These are phyloP conservation scores for Lophius americanus DNA, from an alignment of 2,797 vertebrate genomes.

Conservation along the genomic window DNA sequence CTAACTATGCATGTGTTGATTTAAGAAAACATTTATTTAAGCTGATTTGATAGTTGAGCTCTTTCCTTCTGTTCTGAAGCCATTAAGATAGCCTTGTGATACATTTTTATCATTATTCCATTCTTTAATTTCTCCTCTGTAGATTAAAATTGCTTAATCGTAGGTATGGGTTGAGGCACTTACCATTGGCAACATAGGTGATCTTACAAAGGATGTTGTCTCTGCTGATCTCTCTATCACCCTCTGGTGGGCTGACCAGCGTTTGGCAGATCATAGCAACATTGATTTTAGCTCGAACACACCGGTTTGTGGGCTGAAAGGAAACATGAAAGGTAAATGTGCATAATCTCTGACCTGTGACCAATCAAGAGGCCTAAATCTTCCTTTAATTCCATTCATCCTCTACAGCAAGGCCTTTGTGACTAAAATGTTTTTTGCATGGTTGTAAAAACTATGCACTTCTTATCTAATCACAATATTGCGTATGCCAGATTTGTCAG, in stretches of 20 bases:
- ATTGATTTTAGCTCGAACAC: slow-evolving; percentile 99
- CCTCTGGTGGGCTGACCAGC: slow-evolving; percentile 94
- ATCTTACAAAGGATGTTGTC: slow-evolving; percentile 98
- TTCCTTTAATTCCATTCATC: neutral
- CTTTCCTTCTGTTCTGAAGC: neutral
- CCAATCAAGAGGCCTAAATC: neutral
- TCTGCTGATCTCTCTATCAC: slow-evolving; percentile 94
- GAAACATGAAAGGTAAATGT: slow-evolving; percentile 17
- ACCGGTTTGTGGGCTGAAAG: slow-evolving; percentile 89
- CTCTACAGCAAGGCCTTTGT: neutral
- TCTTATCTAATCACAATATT: no score
- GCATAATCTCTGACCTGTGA: no score
- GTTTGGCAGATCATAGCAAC: slow-evolving; percentile 99
- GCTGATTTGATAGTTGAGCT: neutral
- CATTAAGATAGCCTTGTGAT: neutral
- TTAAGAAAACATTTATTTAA: neutral
- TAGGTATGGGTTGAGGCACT: slow-evolving; percentile 51
- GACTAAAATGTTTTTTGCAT: no score
- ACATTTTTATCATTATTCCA: neutral
- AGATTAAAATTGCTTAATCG: neutral
- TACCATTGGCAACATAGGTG: slow-evolving; percentile 98
- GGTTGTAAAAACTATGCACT: no score
- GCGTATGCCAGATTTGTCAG: no score
- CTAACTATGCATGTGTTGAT: neutral
- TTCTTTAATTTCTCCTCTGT: neutral